phyloP scores from a whole-genome alignment of 2,797 vertebrate species.

The Columba guinea region DNA sequence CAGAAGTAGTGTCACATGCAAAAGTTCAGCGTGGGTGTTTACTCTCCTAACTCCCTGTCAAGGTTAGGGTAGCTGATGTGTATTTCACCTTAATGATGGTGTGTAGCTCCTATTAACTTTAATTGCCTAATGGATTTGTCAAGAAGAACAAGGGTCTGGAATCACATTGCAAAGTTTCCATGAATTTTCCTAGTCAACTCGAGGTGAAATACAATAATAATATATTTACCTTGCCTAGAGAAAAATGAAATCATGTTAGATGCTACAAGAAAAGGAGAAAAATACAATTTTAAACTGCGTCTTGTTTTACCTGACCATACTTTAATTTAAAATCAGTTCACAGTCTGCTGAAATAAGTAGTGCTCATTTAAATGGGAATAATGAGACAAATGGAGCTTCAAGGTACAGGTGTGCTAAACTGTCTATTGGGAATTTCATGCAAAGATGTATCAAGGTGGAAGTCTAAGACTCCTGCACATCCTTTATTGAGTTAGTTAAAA shows the following conservation, averaged over 20 bases:
- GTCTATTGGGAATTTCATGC: neutral
- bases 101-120: constrained; percentile 13
- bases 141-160: neutral
- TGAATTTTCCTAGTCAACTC: neutral
- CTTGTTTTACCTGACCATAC: neutral
- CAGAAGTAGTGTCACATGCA: neutral
- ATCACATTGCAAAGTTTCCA: neutral
- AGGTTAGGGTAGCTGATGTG: neutral
- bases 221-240: neutral
- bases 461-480: neutral
- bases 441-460: neutral
- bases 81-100: constrained; percentile 30
- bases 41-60: neutral
- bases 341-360: neutral
- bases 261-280: neutral
- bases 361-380: neutral
- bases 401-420: neutral
- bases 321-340: constrained; percentile 33
- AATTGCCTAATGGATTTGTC: constrained; percentile 23
- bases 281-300: neutral
- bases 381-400: constrained; percentile 33
- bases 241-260: neutral
- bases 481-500: neutral
- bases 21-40: neutral
- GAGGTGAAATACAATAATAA: neutral